Evolutionary conservation across 2,888 invertebrate species (phyloP), one percentile per base, ranked within the genome.

Genomic region (Bombylius discolor): DNA sequence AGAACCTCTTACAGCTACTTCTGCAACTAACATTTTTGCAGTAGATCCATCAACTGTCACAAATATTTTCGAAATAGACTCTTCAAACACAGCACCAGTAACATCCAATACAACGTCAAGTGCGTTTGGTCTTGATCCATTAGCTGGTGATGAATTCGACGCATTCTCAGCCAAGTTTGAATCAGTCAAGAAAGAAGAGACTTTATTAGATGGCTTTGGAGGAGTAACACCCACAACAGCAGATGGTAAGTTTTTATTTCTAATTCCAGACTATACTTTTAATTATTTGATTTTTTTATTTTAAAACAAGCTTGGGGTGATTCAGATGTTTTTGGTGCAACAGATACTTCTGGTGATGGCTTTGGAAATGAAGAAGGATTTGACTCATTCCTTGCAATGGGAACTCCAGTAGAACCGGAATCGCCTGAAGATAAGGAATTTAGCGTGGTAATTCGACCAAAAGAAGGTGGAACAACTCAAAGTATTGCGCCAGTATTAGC

Each of bases 161-260:
- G 92, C 89, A 0, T 94, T 94, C 65, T 84, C 91, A 5, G 87
- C 89, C 3, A 91, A 92, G 70, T 94, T 94, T 66, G 92, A 92
- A 33, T 73, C 72, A 1, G 80, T 76, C 54, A 76, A 76, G 46
- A 79, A 73, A 61, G 73, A 73, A 44, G 71, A 71, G 50, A 70
- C 68, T 56, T 64, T 72, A 36, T 59, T 72, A n/a, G 73, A 72
- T 44, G 71, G 72, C 1, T 72, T 72, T 53, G 69, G 69, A 4
- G 67, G 68, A 5, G 63, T 61, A 1, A 58, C 71, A 23, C 70
- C 71, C 33, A 70, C 72, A 23, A 66, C 66, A 34, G 61, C 60
- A 6, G 73, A 73, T 60, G 73, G 73, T 73, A 61, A 67, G 66
- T 63, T n/a, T 32, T 33, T 11, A 34, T 36, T 39, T 49, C n/a